A percentile compares a stretch with the other conserved stretches of the same genome.
These are phyloP conservation scores for Anolis apletophallus DNA, from an alignment of 2,797 vertebrate genomes.

Conservation along the genomic window DNA sequence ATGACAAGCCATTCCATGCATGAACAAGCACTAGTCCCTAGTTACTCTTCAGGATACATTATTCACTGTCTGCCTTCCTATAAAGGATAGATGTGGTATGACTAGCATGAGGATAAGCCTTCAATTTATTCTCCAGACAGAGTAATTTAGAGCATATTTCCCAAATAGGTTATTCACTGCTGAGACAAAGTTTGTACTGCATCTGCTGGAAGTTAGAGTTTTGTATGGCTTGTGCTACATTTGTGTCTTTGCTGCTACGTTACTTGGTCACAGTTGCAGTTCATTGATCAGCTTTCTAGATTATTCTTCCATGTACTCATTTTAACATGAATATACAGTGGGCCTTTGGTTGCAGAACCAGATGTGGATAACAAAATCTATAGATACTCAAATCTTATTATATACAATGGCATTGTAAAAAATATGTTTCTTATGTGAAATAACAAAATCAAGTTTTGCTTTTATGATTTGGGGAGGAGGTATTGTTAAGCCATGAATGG, in stretches of 20 bases:
- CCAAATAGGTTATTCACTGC: neutral
- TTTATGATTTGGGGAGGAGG: too few species aligned
- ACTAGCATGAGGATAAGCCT: conserved; percentile 14
- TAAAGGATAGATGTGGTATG: neutral
- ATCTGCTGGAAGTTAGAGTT: neutral
- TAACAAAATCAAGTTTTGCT: too few species aligned
- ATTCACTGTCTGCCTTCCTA: conserved; percentile 25
- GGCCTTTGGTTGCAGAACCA: too few species aligned
- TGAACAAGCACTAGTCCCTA: neutral
- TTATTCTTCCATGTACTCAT: neutral
- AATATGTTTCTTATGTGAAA: too few species aligned
- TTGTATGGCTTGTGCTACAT: fast-evolving
- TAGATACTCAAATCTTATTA: too few species aligned
- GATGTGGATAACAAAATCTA: too few species aligned
- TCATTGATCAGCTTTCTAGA: neutral
- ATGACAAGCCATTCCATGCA: neutral
- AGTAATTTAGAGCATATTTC: conserved; percentile 16
- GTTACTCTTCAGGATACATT: neutral
- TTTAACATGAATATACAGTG: neutral
- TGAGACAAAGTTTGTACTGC: neutral
- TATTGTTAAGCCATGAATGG: too few species aligned
- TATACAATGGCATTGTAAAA: too few species aligned
- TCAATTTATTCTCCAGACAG: neutral
- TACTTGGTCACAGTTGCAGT: neutral
- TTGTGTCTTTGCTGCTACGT: neutral